Evolutionary conservation across 1,140 invertebrate genomes (phyloP).

Genomic region (Paralvinella palmiformis): DNA sequence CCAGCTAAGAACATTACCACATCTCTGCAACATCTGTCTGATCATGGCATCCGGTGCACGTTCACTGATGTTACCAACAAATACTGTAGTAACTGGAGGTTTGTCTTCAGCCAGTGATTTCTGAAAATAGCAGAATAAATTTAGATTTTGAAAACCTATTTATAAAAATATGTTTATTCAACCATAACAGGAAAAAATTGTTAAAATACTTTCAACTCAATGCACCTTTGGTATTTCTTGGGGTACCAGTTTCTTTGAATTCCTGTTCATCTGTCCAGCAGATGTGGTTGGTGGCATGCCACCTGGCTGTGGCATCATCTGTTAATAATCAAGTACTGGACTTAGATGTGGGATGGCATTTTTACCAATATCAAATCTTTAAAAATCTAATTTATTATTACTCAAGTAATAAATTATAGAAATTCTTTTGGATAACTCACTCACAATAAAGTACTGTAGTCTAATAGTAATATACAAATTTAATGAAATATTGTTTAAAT

Average conservation of each 20-base stretch:
- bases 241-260: conserved; percentile 37
- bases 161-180: neutral
- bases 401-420: neutral
- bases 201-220: too few species aligned
- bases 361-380: neutral
- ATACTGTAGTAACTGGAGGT: conserved; percentile 91
- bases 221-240: conserved; percentile 46
- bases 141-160: neutral
- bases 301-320: conserved; percentile 44
- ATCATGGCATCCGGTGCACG: conserved; percentile 92
- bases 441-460: neutral
- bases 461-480: neutral
- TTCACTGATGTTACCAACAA: conserved; percentile 97
- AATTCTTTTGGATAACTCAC: neutral
- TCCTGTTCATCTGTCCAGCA: conserved; percentile 29
- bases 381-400: neutral
- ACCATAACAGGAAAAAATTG: too few species aligned
- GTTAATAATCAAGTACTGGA: conserved; percentile 10
- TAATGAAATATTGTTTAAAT: neutral
- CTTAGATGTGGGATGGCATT: too few species aligned
- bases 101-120: too few species aligned
- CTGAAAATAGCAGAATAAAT: neutral
- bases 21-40: conserved; percentile 73
- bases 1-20: conserved; percentile 92
- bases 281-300: conserved; percentile 25